Evolutionary conservation across 2,113 vertebrate species (phyloP).

Genomic region (Arenaria interpres): DNA sequence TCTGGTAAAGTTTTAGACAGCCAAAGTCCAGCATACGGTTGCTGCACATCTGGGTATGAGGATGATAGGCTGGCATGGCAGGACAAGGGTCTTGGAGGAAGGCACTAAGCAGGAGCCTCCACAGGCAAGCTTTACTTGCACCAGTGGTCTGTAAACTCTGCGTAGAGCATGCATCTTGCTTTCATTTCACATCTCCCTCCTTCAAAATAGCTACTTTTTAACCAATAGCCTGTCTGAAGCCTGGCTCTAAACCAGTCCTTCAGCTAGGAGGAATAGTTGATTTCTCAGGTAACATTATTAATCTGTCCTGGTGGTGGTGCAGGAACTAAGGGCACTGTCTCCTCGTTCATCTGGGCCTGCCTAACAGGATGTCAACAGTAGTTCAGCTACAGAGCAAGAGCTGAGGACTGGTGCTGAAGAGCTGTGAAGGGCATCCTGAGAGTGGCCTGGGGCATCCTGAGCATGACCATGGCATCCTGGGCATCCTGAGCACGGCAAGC

Average conservation of each 20-base stretch:
- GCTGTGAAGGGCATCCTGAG: neutral
- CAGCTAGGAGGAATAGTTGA: neutral
- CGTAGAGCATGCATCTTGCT: neutral
- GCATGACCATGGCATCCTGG: neutral
- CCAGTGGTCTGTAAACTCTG: rapidly evolving
- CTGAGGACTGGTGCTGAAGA: neutral
- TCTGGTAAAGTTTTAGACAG: neutral
- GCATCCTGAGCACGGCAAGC: neutral
- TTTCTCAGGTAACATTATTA: neutral
- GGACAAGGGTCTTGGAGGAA: neutral
- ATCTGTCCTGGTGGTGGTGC: neutral
- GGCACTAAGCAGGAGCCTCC: neutral
- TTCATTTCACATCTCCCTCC: neutral
- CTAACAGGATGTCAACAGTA: neutral
- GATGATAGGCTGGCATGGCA: neutral
- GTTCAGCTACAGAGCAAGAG: neutral
- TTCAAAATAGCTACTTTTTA: neutral
- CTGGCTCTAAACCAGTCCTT: neutral
- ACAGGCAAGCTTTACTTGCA: neutral
- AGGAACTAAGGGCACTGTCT: neutral
- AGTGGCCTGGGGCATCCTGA: neutral
- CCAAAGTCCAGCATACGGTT: neutral
- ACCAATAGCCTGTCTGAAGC: neutral
- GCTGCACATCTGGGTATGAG: neutral
- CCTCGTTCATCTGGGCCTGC: neutral